Percentiles rank a stretch among this genome's conserved stretches.
These are phyloP conservation scores for Urosaurus nigricauda DNA, from an alignment of 2,797 vertebrate species.

Conservation along the genomic window DNA sequence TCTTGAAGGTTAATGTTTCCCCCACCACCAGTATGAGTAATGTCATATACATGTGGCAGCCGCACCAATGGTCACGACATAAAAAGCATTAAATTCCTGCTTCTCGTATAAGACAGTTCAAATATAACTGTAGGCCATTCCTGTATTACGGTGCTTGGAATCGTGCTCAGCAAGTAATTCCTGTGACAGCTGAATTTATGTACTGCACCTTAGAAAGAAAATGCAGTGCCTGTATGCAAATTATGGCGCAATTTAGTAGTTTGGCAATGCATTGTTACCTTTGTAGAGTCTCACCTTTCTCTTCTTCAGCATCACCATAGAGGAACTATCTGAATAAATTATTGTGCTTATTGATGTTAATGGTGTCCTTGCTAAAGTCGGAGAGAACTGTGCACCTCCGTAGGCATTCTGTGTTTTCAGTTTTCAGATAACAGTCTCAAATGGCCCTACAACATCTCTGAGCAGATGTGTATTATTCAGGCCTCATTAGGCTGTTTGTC, in stretches of 20 bases:
- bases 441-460: neutral
- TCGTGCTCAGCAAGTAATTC: neutral
- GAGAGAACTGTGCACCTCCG: neutral
- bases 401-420: neutral
- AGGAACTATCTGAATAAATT: neutral
- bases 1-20: too few species aligned
- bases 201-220: neutral
- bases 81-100: neutral
- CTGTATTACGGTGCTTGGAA: neutral
- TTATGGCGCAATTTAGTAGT: neutral
- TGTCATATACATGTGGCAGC: neutral
- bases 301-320: neutral
- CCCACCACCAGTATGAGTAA: neutral
- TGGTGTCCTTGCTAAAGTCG: neutral
- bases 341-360: neutral
- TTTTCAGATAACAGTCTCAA: neutral
- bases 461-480: slow-evolving; percentile 3
- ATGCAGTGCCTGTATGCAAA: neutral
- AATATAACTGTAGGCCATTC: neutral
- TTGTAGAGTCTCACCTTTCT: neutral
- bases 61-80: neutral
- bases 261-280: neutral
- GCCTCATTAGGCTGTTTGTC: neutral
- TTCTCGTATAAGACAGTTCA: neutral
- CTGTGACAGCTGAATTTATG: neutral